These are phyloP conservation scores for Pelusios castaneus DNA, from an alignment of 2,113 vertebrate genomes.

Conservation along the genomic window DNA sequence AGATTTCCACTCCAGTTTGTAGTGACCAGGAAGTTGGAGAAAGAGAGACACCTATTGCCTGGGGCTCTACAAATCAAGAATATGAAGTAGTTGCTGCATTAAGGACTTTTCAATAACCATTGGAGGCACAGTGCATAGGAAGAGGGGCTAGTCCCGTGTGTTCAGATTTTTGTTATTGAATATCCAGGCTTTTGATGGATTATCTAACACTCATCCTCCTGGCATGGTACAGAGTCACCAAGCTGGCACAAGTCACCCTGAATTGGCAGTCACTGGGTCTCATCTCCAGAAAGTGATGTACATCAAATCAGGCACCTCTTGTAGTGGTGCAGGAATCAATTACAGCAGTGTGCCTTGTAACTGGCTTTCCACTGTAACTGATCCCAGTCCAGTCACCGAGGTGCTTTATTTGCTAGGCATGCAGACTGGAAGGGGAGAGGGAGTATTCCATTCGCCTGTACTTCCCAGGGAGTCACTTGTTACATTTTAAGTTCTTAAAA, in stretches of 20 bases:
- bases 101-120: accelerated
- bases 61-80: neutral
- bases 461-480: neutral
- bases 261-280: accelerated
- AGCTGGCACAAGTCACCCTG: neutral
- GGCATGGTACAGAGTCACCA: neutral
- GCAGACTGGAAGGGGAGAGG: accelerated
- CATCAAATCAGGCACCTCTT: accelerated
- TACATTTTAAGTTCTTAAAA: conserved; percentile 55
- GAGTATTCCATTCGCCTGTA: neutral
- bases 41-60: neutral
- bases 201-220: accelerated
- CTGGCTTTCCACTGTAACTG: accelerated
- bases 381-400: neutral
- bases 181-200: accelerated
- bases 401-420: neutral
- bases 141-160: neutral
- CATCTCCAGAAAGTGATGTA: neutral
- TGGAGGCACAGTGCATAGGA: neutral
- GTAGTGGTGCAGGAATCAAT: neutral
- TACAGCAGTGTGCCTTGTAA: accelerated
- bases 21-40: accelerated
- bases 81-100: neutral
- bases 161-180: neutral
- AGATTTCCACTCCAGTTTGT: neutral